Conservation (phyloP, 2,888 invertebrate genomes). For the Clostera curtula region DNA sequence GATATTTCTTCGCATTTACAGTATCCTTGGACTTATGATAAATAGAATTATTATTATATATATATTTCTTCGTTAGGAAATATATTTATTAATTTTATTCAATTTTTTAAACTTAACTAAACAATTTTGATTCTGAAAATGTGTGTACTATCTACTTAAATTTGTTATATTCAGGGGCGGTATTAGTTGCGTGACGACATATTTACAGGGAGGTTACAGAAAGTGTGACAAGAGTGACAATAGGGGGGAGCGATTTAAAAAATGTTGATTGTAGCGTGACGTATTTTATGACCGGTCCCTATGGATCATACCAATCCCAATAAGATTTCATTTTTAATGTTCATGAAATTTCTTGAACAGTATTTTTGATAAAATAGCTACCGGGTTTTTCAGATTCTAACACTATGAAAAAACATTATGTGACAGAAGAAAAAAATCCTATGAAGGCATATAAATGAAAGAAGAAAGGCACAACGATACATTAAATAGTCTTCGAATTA, state of each 20-base stretch:
- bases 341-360: background rate
- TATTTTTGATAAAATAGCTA: no score
- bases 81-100: background rate
- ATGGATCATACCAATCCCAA: background rate
- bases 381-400: no score
- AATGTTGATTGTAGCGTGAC: conserved; percentile 1
- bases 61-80: conserved; percentile 1
- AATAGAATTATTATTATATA: conserved; percentile 3
- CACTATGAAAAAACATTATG: no score
- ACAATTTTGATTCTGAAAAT: background rate
- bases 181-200: background rate
- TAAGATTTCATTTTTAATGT: background rate
- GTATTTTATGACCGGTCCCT: conserved; percentile 2
- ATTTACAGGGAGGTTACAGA: background rate
- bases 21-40: conserved; percentile 3
- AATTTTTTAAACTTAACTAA: background rate
- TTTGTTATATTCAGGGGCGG: conserved; percentile 1
- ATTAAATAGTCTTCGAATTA: no score
- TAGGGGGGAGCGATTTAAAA: background rate
- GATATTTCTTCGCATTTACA: conserved; percentile 3
- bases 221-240: conserved; percentile 1
- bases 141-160: background rate
- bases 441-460: no score
- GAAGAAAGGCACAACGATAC: no score
- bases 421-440: no score